Base-by-base conservation (phyloP, 2,113 vertebrate genomes). In the Cepphus grylle region DNA sequence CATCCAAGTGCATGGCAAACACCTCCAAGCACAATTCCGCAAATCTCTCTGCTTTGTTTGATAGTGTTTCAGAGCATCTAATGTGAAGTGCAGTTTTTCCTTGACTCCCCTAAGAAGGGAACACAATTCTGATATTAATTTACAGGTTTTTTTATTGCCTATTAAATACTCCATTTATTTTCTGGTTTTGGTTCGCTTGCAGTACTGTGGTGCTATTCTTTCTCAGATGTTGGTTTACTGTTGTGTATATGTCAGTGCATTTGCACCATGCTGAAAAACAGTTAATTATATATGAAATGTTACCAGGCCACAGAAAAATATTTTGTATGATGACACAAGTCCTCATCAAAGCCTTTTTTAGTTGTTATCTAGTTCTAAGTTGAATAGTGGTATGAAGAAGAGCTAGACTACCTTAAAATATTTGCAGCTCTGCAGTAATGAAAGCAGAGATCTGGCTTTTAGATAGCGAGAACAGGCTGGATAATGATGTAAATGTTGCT, bases 381-480 rank as follows among this genome's bases (percentile, higher is more conserved):
- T 34, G 43, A 83, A 26, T 30, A 86, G 50, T 40, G 22, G 27
- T 74, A 61, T 55, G 82, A 84, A 81, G 67, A 67, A 86, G 61
- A 94, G 65, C 43, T 79, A 81, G 92, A 32, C 77, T 84, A 69
- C 80, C 52, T 91, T 95, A 88, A 94, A 90, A 45, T 86, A 84
- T 53, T 52, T 88, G 77, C 72, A 88, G 79, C 29, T 91, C 43
- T 80, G 74, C 66, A 76, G 40, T 76, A 91, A 56, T 92, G 59
- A 76, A 89, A 89, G 77, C 7, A 5, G 70, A 92, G 90, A 94
- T 95, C 43, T 45, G 26, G 30, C 49, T 91, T 86, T 21, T 40
- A 92, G 88, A 90, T 96, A 90, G 79, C 53, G 78, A 90, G 90
- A 92, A 90, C 58, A 88, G 70, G 62, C 67, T 94, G 90, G 43